Evolutionary conservation across 1,140 invertebrate genomes (phyloP).

Genomic region (Bombus vancouverensis): DNA sequence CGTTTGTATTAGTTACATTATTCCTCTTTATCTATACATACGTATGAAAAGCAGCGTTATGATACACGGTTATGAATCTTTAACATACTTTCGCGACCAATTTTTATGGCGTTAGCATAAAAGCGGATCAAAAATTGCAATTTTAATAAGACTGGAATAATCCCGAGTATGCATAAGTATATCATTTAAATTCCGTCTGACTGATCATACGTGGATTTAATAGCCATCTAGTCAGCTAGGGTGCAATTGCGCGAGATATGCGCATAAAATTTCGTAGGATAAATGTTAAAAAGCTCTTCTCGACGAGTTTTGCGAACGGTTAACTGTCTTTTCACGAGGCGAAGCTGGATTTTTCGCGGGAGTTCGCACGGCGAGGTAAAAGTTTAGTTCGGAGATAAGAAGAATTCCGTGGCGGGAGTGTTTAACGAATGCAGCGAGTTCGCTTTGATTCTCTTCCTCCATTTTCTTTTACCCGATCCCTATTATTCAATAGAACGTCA

Average conservation of each 20-base stretch:
- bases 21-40: no score
- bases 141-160: background rate
- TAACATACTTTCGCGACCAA: background rate
- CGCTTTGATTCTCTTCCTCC: background rate
- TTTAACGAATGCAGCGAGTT: slow-evolving; percentile 33
- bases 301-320: background rate
- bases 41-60: no score
- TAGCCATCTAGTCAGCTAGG: background rate
- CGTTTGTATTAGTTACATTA: slow-evolving; percentile 12
- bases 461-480: background rate
- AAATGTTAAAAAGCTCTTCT: background rate
- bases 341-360: slow-evolving; percentile 4
- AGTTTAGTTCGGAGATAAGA: background rate
- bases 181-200: background rate
- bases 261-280: background rate
- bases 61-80: background rate
- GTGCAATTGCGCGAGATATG: no score
- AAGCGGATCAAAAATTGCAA: slow-evolving; percentile 1
- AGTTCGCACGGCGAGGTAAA: background rate
- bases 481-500: slow-evolving; percentile 25
- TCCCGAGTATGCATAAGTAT: background rate
- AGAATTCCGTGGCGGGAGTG: background rate
- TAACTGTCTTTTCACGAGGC: background rate
- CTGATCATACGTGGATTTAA: background rate
- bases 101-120: background rate